Percentiles rank a stretch among this genome's conserved stretches.
Conservation (phyloP, 1,140 invertebrate genomes). For the Macrosteles quadrilineatus region DNA sequence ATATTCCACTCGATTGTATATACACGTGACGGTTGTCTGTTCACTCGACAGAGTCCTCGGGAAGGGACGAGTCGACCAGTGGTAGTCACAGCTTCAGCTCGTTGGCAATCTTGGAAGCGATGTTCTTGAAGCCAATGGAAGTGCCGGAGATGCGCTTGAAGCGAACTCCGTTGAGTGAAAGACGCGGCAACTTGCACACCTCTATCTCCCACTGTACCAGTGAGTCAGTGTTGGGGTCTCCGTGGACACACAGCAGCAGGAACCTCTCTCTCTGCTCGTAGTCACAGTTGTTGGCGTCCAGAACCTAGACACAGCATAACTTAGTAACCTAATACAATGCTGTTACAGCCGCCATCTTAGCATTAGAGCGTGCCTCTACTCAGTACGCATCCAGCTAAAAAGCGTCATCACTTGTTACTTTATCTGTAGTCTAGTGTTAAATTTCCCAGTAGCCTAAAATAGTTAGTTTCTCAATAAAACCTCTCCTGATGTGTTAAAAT, state of each 20-base stretch:
- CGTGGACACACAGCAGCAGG: slow-evolving; percentile 96
- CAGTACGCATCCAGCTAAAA: no score
- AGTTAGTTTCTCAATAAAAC: no score
- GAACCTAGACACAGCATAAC: slow-evolving; percentile 60
- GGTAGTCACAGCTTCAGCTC: slow-evolving; percentile 98
- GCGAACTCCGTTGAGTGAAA: slow-evolving; percentile 97
- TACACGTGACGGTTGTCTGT: neutral
- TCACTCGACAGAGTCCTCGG: slow-evolving; percentile 21
- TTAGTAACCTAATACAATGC: no score
- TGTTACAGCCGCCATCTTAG: no score
- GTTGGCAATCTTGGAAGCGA: slow-evolving; percentile 99
- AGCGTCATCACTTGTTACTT: no score
- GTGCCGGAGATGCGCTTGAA: slow-evolving; percentile 99
- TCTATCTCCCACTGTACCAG: slow-evolving; percentile 99
- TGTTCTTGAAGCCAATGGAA: slow-evolving; percentile 99
- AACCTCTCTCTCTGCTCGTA: slow-evolving; percentile 99
- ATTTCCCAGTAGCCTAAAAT: no score
- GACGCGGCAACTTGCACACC: slow-evolving; percentile 97
- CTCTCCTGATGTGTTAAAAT: no score
- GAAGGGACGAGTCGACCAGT: slow-evolving; percentile 26
- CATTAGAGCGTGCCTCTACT: no score
- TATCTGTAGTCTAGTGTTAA: no score
- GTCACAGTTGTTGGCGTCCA: slow-evolving; percentile 99
- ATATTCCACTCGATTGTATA: no score
- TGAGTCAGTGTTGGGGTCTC: slow-evolving; percentile 97